Evolutionary conservation across 2,797 vertebrate species (phyloP).

Genomic region (Oreochromis grahami): DNA sequence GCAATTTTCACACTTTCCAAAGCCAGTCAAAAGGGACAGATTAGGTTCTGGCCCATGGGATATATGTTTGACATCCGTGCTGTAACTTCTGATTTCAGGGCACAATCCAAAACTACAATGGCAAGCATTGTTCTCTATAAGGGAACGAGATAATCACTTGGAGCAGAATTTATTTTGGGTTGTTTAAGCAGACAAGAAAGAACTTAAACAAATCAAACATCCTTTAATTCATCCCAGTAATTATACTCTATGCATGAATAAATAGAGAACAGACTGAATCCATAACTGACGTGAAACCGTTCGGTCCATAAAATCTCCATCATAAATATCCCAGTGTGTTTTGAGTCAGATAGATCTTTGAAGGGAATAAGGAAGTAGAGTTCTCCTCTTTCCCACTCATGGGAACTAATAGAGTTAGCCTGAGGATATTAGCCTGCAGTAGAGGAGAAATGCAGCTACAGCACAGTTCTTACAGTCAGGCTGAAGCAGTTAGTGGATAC

Average conservation of each 20-base stretch:
- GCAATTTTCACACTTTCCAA: not conserved
- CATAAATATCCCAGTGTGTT: conserved; percentile 46
- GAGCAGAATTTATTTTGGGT: not conserved
- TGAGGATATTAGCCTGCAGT: conserved; percentile 46
- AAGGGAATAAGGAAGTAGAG: conserved; percentile 40
- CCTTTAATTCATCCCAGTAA: not conserved
- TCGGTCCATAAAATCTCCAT: conserved; percentile 43
- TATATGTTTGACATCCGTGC: not conserved
- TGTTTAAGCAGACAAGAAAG: not conserved
- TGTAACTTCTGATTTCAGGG: not conserved
- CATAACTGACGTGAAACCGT: conserved; percentile 18
- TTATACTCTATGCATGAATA: not conserved
- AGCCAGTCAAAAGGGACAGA: not conserved
- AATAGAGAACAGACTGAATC: conserved; percentile 11
- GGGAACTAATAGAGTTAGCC: conserved; percentile 54
- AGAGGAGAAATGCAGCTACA: conserved; percentile 11
- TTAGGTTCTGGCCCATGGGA: not conserved
- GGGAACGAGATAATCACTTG: not conserved
- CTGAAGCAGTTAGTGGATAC: conserved; percentile 22
- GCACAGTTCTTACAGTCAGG: conserved; percentile 6
- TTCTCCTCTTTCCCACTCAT: conserved; percentile 32
- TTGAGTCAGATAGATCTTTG: conserved; percentile 30
- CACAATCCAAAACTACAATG: not conserved
- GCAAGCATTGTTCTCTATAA: not conserved
- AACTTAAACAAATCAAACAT: not conserved